Evolutionary conservation across 2,888 invertebrate genomes (phyloP).

Genomic region (Lasioglossum figueresi): DNA sequence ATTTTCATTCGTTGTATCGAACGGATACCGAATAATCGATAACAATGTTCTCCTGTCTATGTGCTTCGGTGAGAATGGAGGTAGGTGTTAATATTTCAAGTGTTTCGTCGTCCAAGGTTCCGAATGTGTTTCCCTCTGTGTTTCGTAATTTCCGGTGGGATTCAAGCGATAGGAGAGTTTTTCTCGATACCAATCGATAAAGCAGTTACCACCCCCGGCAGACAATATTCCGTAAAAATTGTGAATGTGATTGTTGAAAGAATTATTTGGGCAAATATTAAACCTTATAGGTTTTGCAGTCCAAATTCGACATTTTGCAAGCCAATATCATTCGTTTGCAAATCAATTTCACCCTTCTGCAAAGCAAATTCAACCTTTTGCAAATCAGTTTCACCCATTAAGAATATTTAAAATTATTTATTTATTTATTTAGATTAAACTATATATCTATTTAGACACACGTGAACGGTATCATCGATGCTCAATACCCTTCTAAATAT

Average conservation of each 20-base stretch:
- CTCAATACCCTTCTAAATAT: too few relatives aligned
- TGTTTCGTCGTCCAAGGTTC: background rate
- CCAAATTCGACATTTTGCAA: too few relatives aligned
- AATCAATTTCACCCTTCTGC: too few relatives aligned
- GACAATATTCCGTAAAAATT: background rate
- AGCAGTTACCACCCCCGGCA: background rate
- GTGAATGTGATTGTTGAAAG: background rate
- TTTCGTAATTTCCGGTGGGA: background rate
- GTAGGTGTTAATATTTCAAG: conserved; percentile 72
- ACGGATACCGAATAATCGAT: conserved; percentile 44
- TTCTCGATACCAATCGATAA: background rate
- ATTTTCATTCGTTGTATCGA: conserved; percentile 32
- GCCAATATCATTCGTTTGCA: too few relatives aligned
- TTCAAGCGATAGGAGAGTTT: too few relatives aligned
- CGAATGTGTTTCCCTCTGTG: background rate
- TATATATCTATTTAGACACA: too few relatives aligned
- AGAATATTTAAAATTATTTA: too few relatives aligned
- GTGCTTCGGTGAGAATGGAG: conserved; percentile 81
- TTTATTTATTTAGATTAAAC: too few relatives aligned
- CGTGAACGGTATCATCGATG: too few relatives aligned
- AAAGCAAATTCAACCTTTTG: too few relatives aligned
- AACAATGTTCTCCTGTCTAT: conserved; percentile 81
- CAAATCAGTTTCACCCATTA: too few relatives aligned
- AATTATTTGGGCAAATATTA: background rate
- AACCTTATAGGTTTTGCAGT: too few relatives aligned